Evolutionary conservation across 2,888 invertebrate genomes (phyloP).

Genomic region (Entomobrya multifasciata): DNA sequence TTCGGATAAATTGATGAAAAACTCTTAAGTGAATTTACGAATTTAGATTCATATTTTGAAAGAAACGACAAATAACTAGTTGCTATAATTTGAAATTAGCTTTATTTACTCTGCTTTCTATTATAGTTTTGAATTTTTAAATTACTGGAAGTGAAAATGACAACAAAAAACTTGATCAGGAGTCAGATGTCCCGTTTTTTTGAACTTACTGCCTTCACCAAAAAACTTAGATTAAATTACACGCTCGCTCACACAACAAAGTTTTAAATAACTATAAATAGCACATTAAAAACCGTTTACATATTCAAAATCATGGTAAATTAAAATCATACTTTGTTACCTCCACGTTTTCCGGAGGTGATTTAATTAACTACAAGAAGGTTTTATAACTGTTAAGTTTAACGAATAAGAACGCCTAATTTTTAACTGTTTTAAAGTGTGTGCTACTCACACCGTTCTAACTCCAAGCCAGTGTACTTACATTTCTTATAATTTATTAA

Average conservation of each 20-base stretch:
- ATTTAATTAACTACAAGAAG: neutral
- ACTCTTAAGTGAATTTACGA: too few species aligned
- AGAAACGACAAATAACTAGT: neutral
- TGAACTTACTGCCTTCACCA: neutral
- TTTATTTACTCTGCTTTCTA: slow-evolving; percentile 23
- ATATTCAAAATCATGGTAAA: slow-evolving; percentile 32
- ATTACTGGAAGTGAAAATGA: slow-evolving; percentile 19
- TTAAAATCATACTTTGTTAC: slow-evolving; percentile 22
- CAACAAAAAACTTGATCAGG: neutral
- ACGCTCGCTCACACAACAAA: slow-evolving; percentile 5
- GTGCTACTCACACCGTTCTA: slow-evolving; percentile 5
- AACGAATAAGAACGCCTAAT: slow-evolving; percentile 18
- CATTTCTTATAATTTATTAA: neutral
- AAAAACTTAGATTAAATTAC: neutral
- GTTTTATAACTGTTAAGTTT: neutral
- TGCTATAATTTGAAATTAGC: slow-evolving; percentile 21
- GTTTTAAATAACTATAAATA: slow-evolving; percentile 31
- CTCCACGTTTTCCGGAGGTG: neutral
- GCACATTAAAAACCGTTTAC: slow-evolving; percentile 44
- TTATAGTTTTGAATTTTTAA: neutral
- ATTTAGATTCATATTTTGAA: too few species aligned
- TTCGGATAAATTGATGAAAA: too few species aligned
- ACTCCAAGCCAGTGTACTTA: neutral
- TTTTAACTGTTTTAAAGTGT: neutral
- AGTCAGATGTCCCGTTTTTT: slow-evolving; percentile 1